Base-by-base conservation (phyloP, 2,888 invertebrate species). In the Arctia plantaginis region DNA sequence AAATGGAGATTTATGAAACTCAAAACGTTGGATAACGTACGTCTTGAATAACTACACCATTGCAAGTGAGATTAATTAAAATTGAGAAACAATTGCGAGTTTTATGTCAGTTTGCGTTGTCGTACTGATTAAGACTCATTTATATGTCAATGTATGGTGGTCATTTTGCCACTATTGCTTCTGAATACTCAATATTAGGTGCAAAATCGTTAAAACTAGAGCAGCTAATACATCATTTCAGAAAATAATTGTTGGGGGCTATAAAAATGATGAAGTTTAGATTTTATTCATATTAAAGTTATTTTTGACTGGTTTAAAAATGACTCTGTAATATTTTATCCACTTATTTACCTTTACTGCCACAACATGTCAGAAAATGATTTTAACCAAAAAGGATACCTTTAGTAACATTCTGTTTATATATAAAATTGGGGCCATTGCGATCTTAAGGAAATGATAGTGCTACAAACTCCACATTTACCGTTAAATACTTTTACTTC, bases 1-100 rank as follows among this genome's bases (percentile, higher is more conserved):
- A 92, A 93, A 94, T 93, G 92, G 93, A 94, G 93, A 94, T 94
- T 94, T 94, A 94, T 94, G 93, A 93, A 93, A 94, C 91, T 93
- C 93, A 93, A 94, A 94, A 94, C 92, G 92, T 91, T 88, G 89
- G 92, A 88, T 89, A 91, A 90, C 92, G 91, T 92, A 90, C 91
- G 90, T 92, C 92, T 92, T 91, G 88, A 88, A 87, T 86, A 89
- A 81, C 85, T 79, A 35, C 77, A 72, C 81, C 73, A 78, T 78
- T 74, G 30, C n/a, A 41, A 30, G 73, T 77, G 76, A 84, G 18
- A 62, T 30, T 62, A 62, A 62, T 62, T 62, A 62, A 62, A 62
- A 62, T 27, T 62, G 8, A 30, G 62, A 62, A 62, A 62, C 30
- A 30, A 27, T 30, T 62, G 1, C 18, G 18, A 62, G 62, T 30